phyloP scores from a whole-genome alignment of 2,888 invertebrate species.

The Resseliella maxima region DNA sequence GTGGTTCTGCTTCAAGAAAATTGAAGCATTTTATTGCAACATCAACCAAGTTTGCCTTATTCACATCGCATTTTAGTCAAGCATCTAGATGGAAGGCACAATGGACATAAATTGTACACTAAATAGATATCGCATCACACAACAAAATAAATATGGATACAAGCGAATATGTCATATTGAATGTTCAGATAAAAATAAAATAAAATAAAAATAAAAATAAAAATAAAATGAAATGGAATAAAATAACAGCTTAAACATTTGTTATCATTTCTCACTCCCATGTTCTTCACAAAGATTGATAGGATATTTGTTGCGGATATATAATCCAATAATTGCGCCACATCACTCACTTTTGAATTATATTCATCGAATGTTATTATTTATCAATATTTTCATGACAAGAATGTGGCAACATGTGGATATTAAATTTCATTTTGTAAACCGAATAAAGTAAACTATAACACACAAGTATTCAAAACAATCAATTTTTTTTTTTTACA shows the following conservation, averaged over 20 bases:
- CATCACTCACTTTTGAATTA: neutral
- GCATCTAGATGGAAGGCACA: neutral
- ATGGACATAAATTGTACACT: neutral
- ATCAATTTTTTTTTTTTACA: neutral
- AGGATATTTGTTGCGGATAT: neutral
- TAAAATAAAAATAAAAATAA: too few species aligned
- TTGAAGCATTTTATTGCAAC: too few species aligned
- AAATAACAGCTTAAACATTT: neutral
- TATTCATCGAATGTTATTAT: neutral
- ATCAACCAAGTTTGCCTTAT: neutral
- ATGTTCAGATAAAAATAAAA: neutral
- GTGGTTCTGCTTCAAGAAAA: neutral
- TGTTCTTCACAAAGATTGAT: too few species aligned
- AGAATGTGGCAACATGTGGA: neutral
- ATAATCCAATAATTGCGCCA: neutral
- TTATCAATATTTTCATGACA: neutral
- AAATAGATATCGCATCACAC: neutral
- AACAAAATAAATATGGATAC: constrained; percentile 33
- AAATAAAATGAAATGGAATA: too few species aligned
- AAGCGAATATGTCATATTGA: neutral
- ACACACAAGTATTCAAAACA: neutral
- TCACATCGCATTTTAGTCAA: neutral
- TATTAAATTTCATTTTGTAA: neutral
- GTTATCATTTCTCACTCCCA: neutral
- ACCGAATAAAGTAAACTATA: neutral